Percentiles rank a stretch among this genome's conserved stretches.
These are phyloP conservation scores for Drosophila athabasca DNA, from an alignment of 1,140 invertebrate genomes.

Conservation along the genomic window DNA sequence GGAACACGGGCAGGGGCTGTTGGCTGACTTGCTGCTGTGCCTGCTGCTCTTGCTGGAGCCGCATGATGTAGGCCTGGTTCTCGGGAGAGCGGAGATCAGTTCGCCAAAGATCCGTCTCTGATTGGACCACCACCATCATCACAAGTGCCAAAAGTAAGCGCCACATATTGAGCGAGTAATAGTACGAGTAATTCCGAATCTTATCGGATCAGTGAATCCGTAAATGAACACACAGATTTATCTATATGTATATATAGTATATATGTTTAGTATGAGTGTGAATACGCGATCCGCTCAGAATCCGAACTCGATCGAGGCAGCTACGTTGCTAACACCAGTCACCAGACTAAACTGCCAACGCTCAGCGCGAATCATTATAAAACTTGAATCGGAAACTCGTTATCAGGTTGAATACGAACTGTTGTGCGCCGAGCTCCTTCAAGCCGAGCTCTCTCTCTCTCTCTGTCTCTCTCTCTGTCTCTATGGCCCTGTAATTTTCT, in stretches of 20 bases:
- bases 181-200: conserved; percentile 35
- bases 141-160: conserved; percentile 42
- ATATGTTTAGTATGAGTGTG: conserved; percentile 2
- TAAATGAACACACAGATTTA: conserved; percentile 22
- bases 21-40: not conserved
- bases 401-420: conserved; percentile 38
- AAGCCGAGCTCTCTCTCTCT: conserved; percentile 14
- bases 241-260: conserved; percentile 18
- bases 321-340: conserved; percentile 20
- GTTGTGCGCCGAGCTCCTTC: not conserved
- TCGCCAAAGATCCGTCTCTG: conserved; percentile 24
- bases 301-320: conserved; percentile 5
- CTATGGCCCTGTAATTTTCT: conserved; percentile 19
- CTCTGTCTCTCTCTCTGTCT: not conserved
- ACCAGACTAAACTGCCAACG: conserved; percentile 33
- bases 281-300: not conserved
- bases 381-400: conserved; percentile 62
- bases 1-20: not conserved
- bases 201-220: conserved; percentile 22
- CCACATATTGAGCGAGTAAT: conserved; percentile 44
- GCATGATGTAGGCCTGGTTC: conserved; percentile 14
- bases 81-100: conserved; percentile 34
- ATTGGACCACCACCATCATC: conserved; percentile 26
- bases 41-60: not conserved
- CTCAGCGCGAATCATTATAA: conserved; percentile 52